These are phyloP conservation scores for Drosophila anomalata DNA, from an alignment of 2,888 invertebrate species.

Conservation along the genomic window DNA sequence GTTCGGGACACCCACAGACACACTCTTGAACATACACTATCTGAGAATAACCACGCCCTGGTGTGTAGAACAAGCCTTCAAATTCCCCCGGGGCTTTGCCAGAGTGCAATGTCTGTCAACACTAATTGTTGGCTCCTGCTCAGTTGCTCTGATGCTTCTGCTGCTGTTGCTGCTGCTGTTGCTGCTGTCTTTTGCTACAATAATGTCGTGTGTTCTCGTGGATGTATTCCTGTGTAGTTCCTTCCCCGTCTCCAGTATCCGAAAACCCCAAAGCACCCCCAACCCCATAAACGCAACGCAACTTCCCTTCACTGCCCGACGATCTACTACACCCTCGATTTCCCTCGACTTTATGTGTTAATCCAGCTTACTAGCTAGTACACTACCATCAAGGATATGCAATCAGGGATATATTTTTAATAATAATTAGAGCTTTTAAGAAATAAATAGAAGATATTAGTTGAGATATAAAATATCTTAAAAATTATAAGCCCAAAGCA, in stretches of 20 bases:
- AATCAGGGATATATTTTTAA: not conserved
- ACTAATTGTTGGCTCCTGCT: constrained; percentile 74
- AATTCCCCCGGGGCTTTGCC: constrained; percentile 68
- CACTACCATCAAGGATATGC: constrained; percentile 1
- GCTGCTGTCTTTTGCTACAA: constrained; percentile 66
- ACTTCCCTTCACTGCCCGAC: not conserved
- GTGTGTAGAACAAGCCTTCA: constrained; percentile 54
- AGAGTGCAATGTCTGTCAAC: constrained; percentile 75
- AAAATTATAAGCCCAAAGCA: not conserved
- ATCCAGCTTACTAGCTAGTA: constrained; percentile 46
- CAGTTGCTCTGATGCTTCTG: constrained; percentile 38
- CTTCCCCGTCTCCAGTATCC: not conserved
- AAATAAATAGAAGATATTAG: not conserved
- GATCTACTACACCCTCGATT: not conserved
- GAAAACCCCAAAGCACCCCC: not conserved
- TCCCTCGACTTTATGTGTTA: constrained; percentile 31
- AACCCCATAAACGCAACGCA: not conserved
- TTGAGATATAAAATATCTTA: not conserved
- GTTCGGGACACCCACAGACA: not conserved
- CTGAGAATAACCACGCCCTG: constrained; percentile 5
- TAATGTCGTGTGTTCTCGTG: constrained; percentile 55
- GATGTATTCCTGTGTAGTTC: constrained; percentile 28
- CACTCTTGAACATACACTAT: not conserved
- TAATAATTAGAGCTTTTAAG: not conserved
- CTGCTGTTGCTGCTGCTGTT: constrained; percentile 52